These are phyloP conservation scores for Megamerina dolium DNA, from an alignment of 2,888 invertebrate species.

Conservation along the genomic window DNA sequence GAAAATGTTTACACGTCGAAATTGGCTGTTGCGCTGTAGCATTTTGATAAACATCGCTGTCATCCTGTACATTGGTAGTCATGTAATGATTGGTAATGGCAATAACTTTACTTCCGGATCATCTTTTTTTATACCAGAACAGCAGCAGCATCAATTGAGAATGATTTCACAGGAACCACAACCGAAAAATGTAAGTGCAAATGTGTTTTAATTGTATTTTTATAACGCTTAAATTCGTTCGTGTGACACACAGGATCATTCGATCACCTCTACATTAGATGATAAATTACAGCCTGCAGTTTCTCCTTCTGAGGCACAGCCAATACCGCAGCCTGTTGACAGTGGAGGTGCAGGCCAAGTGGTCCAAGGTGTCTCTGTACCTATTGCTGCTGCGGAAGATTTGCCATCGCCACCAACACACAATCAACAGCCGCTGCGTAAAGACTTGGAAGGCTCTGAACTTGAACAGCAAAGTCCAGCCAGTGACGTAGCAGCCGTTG, in stretches of 20 bases:
- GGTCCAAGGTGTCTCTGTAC: too few species aligned
- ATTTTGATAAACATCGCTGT: slow-evolving; percentile 69
- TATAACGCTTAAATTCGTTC: neutral
- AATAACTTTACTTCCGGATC: slow-evolving; percentile 43
- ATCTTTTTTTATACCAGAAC: slow-evolving; percentile 42
- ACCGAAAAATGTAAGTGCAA: slow-evolving; percentile 26
- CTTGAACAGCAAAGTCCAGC: slow-evolving; percentile 26
- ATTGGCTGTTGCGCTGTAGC: slow-evolving; percentile 68
- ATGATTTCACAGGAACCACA: slow-evolving; percentile 23
- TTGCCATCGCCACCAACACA: slow-evolving; percentile 6
- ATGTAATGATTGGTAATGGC: slow-evolving; percentile 52
- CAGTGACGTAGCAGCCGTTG: slow-evolving; percentile 25
- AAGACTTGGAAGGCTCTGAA: slow-evolving; percentile 8
- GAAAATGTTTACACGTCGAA: slow-evolving; percentile 56
- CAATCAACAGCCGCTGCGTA: slow-evolving; percentile 15
- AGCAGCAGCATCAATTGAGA: slow-evolving; percentile 25
- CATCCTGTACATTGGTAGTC: slow-evolving; percentile 65
- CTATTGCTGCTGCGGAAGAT: slow-evolving; percentile 5
- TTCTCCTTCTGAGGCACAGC: slow-evolving; percentile 7
- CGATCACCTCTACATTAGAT: slow-evolving; percentile 22
- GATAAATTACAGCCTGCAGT: slow-evolving; percentile 24
- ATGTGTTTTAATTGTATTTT: neutral
- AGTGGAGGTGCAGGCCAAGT: slow-evolving; percentile 23
- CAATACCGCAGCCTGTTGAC: slow-evolving; percentile 20
- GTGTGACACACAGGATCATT: neutral